Conservation (phyloP, 2,797 vertebrate genomes). For the Lepus oiostolus region DNA sequence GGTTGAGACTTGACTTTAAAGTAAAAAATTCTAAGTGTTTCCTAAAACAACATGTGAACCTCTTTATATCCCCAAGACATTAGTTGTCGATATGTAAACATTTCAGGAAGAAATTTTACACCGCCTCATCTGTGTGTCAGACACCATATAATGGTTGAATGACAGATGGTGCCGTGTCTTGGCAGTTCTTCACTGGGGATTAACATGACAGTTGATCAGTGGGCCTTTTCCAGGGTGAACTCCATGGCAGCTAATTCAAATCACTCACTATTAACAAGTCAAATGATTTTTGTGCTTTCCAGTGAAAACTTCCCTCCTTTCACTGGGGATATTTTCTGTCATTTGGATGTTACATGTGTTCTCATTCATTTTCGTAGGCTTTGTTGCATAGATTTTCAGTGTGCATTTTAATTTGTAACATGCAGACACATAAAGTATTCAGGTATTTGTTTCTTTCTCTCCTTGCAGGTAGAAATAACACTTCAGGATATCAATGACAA, state of each 20-base stretch:
- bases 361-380: constrained; percentile 70
- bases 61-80: constrained; percentile 76
- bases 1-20: constrained; percentile 9
- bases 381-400: constrained; percentile 54
- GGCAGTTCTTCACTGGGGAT: constrained; percentile 89
- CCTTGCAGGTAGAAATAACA: constrained; percentile 96
- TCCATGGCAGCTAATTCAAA: constrained; percentile 80
- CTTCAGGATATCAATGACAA: constrained; percentile 99
- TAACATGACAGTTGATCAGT: constrained; percentile 87
- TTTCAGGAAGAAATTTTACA: constrained; percentile 89
- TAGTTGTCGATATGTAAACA: constrained; percentile 86
- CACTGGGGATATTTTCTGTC: constrained; percentile 53
- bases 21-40: constrained; percentile 80
- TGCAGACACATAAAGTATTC: not conserved
- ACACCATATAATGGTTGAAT: constrained; percentile 88
- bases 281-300: constrained; percentile 81
- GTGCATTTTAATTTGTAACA: not conserved
- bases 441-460: constrained; percentile 64
- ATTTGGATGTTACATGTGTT: constrained; percentile 60
- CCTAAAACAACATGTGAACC: constrained; percentile 80
- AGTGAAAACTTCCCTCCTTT: constrained; percentile 77
- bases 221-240: constrained; percentile 86
- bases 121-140: constrained; percentile 89
- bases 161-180: constrained; percentile 82
- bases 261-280: constrained; percentile 84